phyloP scores from a whole-genome alignment of 2,113 vertebrate genomes.

The Turnix velox region DNA sequence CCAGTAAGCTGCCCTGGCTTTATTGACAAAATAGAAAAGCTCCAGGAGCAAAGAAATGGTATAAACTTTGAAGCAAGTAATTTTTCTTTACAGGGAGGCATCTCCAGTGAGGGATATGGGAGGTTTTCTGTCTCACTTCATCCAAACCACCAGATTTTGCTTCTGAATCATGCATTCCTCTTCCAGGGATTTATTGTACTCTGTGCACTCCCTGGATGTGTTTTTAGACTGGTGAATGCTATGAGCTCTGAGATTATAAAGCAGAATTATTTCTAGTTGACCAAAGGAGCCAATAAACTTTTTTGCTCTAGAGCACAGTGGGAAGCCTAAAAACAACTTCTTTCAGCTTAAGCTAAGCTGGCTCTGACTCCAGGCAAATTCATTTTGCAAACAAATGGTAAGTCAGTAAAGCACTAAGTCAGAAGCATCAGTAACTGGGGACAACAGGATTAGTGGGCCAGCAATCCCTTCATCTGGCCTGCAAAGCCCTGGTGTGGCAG shows the following conservation, averaged over 20 bases:
- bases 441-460: background rate
- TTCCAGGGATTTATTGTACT: background rate
- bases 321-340: constrained; percentile 6
- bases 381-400: background rate
- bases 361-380: background rate
- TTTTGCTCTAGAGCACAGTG: background rate
- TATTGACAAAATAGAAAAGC: background rate
- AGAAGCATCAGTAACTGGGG: background rate
- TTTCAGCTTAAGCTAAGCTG: constrained; percentile 33
- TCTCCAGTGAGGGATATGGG: background rate
- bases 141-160: background rate
- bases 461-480: background rate
- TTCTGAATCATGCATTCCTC: background rate
- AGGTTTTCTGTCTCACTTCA: background rate
- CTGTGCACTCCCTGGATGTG: background rate
- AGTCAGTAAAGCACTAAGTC: background rate
- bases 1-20: background rate
- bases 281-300: constrained; percentile 13
- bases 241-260: background rate
- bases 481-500: background rate
- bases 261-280: background rate
- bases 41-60: background rate
- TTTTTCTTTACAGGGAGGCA: background rate
- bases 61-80: background rate
- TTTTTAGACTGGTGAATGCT: background rate